phyloP scores from a whole-genome alignment of 2,113 vertebrate genomes.

The Naja naja region DNA sequence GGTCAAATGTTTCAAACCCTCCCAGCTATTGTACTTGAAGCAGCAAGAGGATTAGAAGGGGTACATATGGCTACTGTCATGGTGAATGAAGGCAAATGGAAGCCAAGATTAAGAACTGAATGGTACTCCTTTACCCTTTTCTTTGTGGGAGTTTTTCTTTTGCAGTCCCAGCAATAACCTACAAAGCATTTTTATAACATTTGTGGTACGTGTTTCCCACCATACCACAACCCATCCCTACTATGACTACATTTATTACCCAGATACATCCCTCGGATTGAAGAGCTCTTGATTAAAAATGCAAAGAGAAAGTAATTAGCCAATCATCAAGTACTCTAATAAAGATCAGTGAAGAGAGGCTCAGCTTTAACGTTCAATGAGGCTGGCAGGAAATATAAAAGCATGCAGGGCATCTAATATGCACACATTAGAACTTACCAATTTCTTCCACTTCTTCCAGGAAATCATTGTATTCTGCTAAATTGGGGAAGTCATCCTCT shows the following conservation, averaged over 20 bases:
- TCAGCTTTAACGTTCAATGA: slow-evolving; percentile 38
- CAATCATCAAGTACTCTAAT: slow-evolving; percentile 47
- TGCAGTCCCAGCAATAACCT: neutral
- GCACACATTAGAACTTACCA: slow-evolving; percentile 76
- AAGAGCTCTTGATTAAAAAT: slow-evolving; percentile 48
- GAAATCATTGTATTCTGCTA: slow-evolving; percentile 93
- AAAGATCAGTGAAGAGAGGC: slow-evolving; percentile 49
- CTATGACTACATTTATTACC: slow-evolving; percentile 42
- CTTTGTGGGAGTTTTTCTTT: slow-evolving; percentile 26
- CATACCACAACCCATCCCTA: neutral
- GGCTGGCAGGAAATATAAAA: slow-evolving; percentile 58
- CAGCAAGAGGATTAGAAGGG: slow-evolving; percentile 59
- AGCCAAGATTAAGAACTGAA: slow-evolving; percentile 49
- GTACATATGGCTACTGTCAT: slow-evolving; percentile 61
- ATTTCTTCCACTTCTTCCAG: slow-evolving; percentile 95
- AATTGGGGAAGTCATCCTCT: slow-evolving; percentile 87
- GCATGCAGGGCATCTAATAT: slow-evolving; percentile 42
- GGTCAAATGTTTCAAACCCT: slow-evolving; percentile 60
- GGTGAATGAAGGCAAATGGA: slow-evolving; percentile 56
- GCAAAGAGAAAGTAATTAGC: slow-evolving; percentile 39
- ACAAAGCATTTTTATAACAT: neutral
- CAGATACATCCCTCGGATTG: slow-evolving; percentile 25
- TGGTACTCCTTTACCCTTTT: slow-evolving; percentile 42
- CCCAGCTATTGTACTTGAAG: slow-evolving; percentile 57
- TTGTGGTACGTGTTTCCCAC: neutral